Evolutionary conservation across 2,113 vertebrate species (phyloP).

Genomic region (Pteronura brasiliensis): DNA sequence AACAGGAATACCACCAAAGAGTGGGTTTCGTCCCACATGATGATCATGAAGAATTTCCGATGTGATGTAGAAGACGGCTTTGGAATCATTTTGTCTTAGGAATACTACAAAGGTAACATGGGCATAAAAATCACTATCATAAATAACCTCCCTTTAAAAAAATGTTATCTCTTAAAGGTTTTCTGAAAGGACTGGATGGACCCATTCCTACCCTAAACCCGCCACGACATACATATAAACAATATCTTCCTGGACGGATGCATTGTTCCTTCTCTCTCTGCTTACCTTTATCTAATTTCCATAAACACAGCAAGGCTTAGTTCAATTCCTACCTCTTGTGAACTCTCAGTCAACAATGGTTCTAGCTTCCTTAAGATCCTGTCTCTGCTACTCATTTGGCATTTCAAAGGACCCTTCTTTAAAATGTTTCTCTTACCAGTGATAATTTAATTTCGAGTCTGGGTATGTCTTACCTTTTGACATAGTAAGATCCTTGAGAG

Average conservation of each 20-base stretch:
- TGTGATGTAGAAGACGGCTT: not conserved
- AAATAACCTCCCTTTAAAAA: not conserved
- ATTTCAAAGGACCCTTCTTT: not conserved
- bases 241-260: not conserved
- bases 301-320: not conserved
- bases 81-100: not conserved
- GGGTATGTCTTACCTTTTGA: not conserved
- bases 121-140: constrained; percentile 6
- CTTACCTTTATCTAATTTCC: not conserved
- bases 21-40: not conserved
- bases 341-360: not conserved
- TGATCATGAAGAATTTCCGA: not conserved
- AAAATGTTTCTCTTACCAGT: not conserved
- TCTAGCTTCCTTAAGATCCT: not conserved
- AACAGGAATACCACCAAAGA: not conserved
- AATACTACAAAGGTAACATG: not conserved
- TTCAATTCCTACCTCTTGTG: not conserved
- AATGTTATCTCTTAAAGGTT: not conserved
- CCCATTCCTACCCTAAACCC: not conserved
- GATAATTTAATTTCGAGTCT: not conserved
- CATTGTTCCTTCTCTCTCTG: not conserved
- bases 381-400: not conserved
- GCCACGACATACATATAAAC: not conserved
- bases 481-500: not conserved
- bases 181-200: not conserved